phyloP scores from a whole-genome alignment of 2,888 invertebrate species.

The Pomacea canaliculata region DNA sequence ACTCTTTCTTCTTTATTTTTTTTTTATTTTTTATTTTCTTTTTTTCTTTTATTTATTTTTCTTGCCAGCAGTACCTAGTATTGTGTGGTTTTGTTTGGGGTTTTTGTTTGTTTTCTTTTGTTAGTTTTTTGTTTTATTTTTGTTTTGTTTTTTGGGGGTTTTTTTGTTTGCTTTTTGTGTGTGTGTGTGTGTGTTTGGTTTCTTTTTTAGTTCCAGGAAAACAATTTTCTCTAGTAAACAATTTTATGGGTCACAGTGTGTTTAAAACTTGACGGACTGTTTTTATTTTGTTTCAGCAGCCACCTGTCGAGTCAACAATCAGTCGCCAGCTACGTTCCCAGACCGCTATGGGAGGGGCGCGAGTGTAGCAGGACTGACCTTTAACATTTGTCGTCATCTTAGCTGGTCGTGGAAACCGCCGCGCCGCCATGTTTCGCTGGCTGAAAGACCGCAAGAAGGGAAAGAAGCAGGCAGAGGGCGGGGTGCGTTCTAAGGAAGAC shows the following conservation, averaged over 20 bases:
- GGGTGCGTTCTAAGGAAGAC: conserved; percentile 27
- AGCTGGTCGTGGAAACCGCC: neutral
- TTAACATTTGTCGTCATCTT: neutral
- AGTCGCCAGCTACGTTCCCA: neutral
- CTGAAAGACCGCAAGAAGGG: conserved; percentile 32
- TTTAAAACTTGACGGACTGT: neutral
- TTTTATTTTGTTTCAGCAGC: neutral
- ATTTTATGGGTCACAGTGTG: no score
- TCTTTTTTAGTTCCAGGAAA: no score
- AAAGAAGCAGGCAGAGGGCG: conserved; percentile 11
- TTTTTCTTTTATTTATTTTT: neutral
- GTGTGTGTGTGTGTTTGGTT: no score
- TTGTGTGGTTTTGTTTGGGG: no score
- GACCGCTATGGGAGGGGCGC: neutral
- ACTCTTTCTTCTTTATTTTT: neutral
- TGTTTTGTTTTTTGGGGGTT: neutral
- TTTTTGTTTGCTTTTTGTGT: no score
- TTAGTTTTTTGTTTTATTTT: neutral
- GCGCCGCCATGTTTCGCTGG: conserved; percentile 38
- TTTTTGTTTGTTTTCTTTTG: neutral
- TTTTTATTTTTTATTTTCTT: no score
- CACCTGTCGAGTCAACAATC: neutral
- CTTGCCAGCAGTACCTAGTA: neutral
- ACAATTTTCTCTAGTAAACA: no score
- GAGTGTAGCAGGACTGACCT: no score